Evolutionary conservation across 1,140 invertebrate genomes (phyloP).

Genomic region (Vanessa atalanta): DNA sequence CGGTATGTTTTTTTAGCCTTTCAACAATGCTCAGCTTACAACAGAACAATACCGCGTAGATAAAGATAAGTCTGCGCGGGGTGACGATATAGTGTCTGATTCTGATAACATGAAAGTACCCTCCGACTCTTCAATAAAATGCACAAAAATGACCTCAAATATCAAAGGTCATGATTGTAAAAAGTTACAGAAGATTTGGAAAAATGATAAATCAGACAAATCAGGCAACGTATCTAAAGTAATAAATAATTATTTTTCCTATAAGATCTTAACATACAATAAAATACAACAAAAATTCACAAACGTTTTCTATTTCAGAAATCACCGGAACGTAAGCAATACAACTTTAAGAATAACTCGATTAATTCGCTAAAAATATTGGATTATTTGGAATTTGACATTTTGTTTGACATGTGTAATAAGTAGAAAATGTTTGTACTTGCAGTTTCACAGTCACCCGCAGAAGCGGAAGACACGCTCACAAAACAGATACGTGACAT

Average conservation of each 20-base stretch:
- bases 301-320: constrained; percentile 17
- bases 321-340: constrained; percentile 6
- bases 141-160: constrained; percentile 21
- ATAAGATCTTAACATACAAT: not conserved
- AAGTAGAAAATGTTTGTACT: not conserved
- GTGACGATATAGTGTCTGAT: constrained; percentile 27
- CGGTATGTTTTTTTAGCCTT: constrained; percentile 29
- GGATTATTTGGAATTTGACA: not conserved
- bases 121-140: constrained; percentile 26
- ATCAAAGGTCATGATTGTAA: constrained; percentile 24
- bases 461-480: constrained; percentile 47
- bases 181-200: constrained; percentile 32
- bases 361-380: no score
- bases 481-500: constrained; percentile 58
- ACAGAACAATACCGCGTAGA: constrained; percentile 14
- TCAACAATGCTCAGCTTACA: not conserved
- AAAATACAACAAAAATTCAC: not conserved
- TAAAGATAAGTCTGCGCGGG: constrained; percentile 32
- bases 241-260: not conserved
- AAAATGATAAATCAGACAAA: constrained; percentile 29
- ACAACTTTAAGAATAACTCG: not conserved
- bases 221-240: constrained; percentile 32
- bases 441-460: constrained; percentile 45
- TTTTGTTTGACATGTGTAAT: not conserved
- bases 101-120: constrained; percentile 21